Evolutionary conservation across 2,797 vertebrate genomes (phyloP), one percentile per base, ranked within the genome.

Genomic region (Ateles fusciceps): DNA sequence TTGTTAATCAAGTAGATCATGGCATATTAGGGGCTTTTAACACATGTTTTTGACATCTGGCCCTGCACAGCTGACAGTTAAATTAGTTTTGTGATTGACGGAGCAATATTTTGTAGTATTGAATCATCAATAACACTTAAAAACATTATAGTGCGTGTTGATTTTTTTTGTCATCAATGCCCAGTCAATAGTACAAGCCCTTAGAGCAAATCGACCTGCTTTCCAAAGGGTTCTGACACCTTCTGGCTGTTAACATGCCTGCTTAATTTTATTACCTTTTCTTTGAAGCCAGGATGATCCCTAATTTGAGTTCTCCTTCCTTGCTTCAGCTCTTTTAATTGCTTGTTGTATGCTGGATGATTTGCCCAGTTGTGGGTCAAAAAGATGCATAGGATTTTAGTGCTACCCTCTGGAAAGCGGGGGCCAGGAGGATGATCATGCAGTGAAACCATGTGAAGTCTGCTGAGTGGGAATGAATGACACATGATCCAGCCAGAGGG

Each of bases 1-100:
- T 95, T 98, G 97, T 99, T 99, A 98, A 99, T 99, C 98, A 99
- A 98, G 92, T 96, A 98, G 97, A 98, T 98, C 97, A 95, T 96
- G 97, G 95, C 98, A 64, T 98, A 98, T 98, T 98, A 98, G 85
- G 97, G 97, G 95, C 96, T 98, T 98, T 98, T 98, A 98, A 98
- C 98, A 98, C 72, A 95, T 97, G 0, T 98, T 98, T 98, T 98
- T 98, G 98, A 98, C 98, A 98, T 98, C 97, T 98, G 98, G 94
- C 93, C 96, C 97, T 93, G 50, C 22, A 75, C 50, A 78, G 97
- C 97, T 98, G 98, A 98, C 95, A 98, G 92, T 97, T 98, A 98
- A 98, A 98, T 99, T 98, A 98, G 97, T 98, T 98, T 98, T 98
- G 97, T 98, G 98, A 98, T 94, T 98, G 97, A 97, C 96, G 44